Percentiles rank a stretch among this genome's conserved stretches.
phyloP scores from a whole-genome alignment of 2,888 invertebrate species.

The Drosophila cognata region DNA sequence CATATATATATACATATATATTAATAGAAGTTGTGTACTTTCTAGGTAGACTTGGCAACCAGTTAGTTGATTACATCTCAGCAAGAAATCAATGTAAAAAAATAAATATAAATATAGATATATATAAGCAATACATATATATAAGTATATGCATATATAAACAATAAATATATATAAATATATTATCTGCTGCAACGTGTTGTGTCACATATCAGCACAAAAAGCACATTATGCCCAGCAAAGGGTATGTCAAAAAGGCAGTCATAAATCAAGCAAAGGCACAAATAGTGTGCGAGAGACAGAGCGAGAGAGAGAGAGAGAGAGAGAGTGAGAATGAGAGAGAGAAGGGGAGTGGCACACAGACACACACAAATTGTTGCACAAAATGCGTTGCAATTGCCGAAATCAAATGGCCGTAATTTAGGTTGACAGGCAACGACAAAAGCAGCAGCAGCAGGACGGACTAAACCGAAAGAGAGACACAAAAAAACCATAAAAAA shows the following conservation, averaged over 20 bases:
- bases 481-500: background rate
- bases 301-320: background rate
- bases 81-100: background rate
- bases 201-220: background rate
- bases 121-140: background rate
- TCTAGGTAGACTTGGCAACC: no score
- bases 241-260: slow-evolving; percentile 7
- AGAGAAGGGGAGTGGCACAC: background rate
- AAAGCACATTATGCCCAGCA: background rate
- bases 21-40: no score
- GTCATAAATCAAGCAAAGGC: slow-evolving; percentile 48
- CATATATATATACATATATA: no score
- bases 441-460: slow-evolving; percentile 38
- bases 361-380: slow-evolving; percentile 57
- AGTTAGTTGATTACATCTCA: background rate
- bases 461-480: background rate
- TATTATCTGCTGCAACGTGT: background rate
- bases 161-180: background rate
- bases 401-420: slow-evolving; percentile 74
- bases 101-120: background rate
- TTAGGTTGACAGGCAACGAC: slow-evolving; percentile 68
- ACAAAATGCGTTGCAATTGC: slow-evolving; percentile 79
- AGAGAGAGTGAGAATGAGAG: no score
- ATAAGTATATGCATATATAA: background rate
- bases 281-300: background rate